Evolutionary conservation across 2,888 invertebrate species (phyloP), one percentile per base, ranked within the genome.

Genomic region (Torymus aiolomorphi): DNA sequence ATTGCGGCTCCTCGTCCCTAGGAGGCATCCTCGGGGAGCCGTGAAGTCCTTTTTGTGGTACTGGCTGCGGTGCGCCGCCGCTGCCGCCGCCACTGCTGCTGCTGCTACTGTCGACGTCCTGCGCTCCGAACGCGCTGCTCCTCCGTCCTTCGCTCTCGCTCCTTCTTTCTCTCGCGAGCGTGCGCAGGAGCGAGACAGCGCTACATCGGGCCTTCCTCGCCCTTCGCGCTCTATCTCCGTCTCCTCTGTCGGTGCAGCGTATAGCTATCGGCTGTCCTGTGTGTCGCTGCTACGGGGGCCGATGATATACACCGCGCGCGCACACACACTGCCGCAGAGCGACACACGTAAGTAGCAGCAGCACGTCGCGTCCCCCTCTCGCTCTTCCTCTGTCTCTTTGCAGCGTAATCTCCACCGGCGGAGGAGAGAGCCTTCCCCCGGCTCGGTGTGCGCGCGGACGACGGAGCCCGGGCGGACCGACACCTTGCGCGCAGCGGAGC

Each of bases 31-130:
- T 61, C 61, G 61, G 10, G 20, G 1, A 12, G 18, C 14, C n/a
- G 69, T 14, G 49, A 16, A 59, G 31, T 31, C 31, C 31, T 3
- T 5, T 31, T 5, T 31, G 4, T 31, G 4, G 31, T 31, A 3
- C 31, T 31, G 31, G 31, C 59, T 49, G 59, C n/a, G n/a, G n/a
- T n/a, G n/a, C n/a, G n/a, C n/a, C n/a, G n/a, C n/a, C n/a, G n/a
- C n/a, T n/a, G n/a, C n/a, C n/a, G n/a, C n/a, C 59, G 70, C 59
- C 18, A 49, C 18, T 56, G 69, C 57, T 12, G 70, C 11, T 49
- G 59, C 70, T 8, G 70, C 70, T 49, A 49, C 59, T 42, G 31
- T 14, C 62, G 14, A 31, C n/a, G 62, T 42, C 59, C 62, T 42
- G 52, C 18, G 42, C 49, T 57, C 24, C 24, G 24, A 24, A 59